Conservation (phyloP, 2,797 vertebrate species). For the Argentina silus region DNA sequence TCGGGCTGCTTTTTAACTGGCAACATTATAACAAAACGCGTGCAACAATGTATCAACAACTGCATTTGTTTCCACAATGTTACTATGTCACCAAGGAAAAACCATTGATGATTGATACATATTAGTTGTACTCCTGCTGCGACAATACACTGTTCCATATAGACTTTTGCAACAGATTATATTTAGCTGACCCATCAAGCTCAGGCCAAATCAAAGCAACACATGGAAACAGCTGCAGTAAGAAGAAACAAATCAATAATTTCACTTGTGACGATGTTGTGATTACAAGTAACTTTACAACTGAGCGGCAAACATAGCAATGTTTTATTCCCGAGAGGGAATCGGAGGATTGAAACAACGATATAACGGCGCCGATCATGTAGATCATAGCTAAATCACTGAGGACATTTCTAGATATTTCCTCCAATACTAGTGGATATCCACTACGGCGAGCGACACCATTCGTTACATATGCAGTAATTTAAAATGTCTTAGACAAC, state of each 20-base stretch:
- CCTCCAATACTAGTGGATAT: background rate
- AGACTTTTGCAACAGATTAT: background rate
- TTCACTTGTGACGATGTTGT: background rate
- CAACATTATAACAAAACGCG: background rate
- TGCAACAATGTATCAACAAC: background rate
- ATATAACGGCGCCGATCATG: background rate
- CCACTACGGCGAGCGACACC: background rate
- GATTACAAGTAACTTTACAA: too few relatives aligned
- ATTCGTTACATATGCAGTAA: background rate
- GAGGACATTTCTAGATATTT: slow-evolving; percentile 26
- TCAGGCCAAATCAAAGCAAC: background rate
- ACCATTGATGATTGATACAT: background rate
- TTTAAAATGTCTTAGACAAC: background rate
- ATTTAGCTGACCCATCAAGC: background rate
- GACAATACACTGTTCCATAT: background rate
- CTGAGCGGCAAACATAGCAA: background rate
- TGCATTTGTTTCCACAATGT: background rate
- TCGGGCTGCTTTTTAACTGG: background rate
- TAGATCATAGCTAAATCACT: background rate
- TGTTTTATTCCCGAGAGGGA: background rate
- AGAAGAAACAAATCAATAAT: background rate
- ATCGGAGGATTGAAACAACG: background rate
- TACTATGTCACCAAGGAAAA: background rate
- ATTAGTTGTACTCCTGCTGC: background rate
- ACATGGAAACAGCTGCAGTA: background rate